Percentiles rank a stretch among this genome's conserved stretches.
These are phyloP conservation scores for Choreutis nemorana DNA, from an alignment of 2,888 invertebrate genomes.

Conservation along the genomic window DNA sequence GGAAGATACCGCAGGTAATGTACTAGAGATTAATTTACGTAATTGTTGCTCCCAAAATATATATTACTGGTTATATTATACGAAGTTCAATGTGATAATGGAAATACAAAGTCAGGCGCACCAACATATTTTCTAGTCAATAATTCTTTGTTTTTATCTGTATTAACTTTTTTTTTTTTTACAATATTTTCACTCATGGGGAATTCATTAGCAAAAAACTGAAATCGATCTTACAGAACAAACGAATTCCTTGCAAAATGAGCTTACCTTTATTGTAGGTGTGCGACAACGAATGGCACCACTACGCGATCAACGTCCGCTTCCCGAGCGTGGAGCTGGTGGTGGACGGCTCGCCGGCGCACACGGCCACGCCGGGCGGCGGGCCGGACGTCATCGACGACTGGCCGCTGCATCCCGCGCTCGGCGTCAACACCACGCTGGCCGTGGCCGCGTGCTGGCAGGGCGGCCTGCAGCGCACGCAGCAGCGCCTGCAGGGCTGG, in stretches of 20 bases:
- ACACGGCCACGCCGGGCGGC: constrained; percentile 62
- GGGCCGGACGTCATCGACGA: constrained; percentile 99
- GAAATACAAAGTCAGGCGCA: background rate
- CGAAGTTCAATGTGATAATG: too few relatives aligned
- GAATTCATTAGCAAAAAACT: too few relatives aligned
- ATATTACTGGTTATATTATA: too few relatives aligned
- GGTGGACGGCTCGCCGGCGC: constrained; percentile 83
- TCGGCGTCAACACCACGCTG: constrained; percentile 91
- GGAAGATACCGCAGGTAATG: constrained; percentile 92
- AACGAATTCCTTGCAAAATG: too few relatives aligned
- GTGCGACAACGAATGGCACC: constrained; percentile 99
- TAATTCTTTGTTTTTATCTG: too few relatives aligned
- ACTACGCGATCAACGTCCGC: constrained; percentile 92
- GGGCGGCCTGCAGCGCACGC: constrained; percentile 74
- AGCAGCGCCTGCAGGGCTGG: constrained; percentile 90
- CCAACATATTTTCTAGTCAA: background rate
- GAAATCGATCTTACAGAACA: too few relatives aligned
- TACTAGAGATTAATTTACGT: too few relatives aligned
- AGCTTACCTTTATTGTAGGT: too few relatives aligned
- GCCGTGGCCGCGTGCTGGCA: constrained; percentile 99
- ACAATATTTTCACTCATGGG: too few relatives aligned
- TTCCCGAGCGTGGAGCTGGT: constrained; percentile 90
- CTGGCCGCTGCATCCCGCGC: constrained; percentile 97
- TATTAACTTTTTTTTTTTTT: too few relatives aligned
- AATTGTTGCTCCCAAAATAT: too few relatives aligned